phyloP scores from a whole-genome alignment of 2,888 invertebrate genomes.

The Acrobasis repandana region DNA sequence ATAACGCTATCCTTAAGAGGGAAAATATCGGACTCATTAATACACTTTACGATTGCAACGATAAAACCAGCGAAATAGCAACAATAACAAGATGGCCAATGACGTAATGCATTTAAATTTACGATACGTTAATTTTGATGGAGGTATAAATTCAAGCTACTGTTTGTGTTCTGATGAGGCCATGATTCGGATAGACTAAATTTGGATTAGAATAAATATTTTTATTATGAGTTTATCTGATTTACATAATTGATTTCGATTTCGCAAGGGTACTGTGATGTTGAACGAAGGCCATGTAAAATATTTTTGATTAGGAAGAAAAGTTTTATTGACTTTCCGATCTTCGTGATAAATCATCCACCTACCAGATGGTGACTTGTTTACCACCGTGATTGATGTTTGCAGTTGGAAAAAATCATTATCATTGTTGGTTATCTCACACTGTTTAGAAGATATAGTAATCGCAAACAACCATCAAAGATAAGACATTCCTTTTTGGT shows the following conservation, averaged over 20 bases:
- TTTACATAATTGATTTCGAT: conserved; percentile 1
- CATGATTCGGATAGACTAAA: conserved; percentile 24
- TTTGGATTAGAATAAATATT: conserved; percentile 14
- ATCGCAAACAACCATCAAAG: background rate
- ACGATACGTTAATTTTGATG: conserved; percentile 55
- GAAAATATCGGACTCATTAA: conserved; percentile 43
- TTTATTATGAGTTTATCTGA: conserved; percentile 3
- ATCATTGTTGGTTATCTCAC: background rate
- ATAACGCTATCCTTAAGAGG: background rate
- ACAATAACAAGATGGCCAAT: conserved; percentile 42
- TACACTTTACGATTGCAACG: conserved; percentile 52
- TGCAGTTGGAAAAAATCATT: background rate
- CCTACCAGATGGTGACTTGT: background rate
- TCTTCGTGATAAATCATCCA: background rate
- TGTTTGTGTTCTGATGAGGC: conserved; percentile 37
- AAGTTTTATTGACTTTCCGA: background rate
- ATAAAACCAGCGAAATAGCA: conserved; percentile 51
- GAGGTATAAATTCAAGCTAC: conserved; percentile 35
- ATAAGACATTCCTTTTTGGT: background rate
- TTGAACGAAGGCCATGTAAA: background rate
- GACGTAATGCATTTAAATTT: conserved; percentile 50
- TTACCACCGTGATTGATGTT: background rate
- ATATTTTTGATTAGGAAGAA: background rate
- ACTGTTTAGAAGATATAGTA: background rate
- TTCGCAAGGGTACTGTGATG: background rate